Evolutionary conservation across 2,888 invertebrate species (phyloP).

Genomic region (Leptinotarsa juncta): DNA sequence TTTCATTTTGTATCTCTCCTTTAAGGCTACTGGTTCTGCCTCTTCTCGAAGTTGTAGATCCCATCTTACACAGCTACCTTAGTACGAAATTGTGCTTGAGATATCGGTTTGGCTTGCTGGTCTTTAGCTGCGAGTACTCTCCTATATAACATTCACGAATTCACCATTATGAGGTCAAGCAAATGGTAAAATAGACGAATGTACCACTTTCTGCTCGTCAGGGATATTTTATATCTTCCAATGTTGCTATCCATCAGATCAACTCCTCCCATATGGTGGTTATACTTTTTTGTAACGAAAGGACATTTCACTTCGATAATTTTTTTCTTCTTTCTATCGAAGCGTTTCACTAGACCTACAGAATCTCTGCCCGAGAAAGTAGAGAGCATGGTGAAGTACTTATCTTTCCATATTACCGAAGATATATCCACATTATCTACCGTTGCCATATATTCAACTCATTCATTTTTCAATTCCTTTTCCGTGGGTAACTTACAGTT

Average conservation of each 20-base stretch:
- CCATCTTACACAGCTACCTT: no score
- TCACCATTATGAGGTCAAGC: background rate
- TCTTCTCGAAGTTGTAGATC: no score
- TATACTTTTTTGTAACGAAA: background rate
- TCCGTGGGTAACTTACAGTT: background rate
- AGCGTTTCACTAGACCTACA: background rate
- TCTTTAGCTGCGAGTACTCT: background rate
- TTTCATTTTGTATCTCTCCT: no score
- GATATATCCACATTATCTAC: slow-evolving; percentile 2
- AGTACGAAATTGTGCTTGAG: no score
- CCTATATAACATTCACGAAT: slow-evolving; percentile 4
- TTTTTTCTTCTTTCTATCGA: background rate
- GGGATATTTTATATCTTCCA: no score
- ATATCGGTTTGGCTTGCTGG: slow-evolving; percentile 10
- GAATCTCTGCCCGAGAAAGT: background rate
- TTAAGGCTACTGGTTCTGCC: no score
- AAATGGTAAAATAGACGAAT: slow-evolving; percentile 8
- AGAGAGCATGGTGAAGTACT: background rate
- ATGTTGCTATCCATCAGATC: background rate
- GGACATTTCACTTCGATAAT: background rate
- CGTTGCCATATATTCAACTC: slow-evolving; percentile 6
- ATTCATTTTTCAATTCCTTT: background rate
- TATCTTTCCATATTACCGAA: slow-evolving; percentile 17
- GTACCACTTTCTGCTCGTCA: slow-evolving; percentile 11
- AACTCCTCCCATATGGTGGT: slow-evolving; percentile 11